Percentiles rank a stretch among this genome's conserved stretches.
phyloP scores from a whole-genome alignment of 2,113 vertebrate species.

The Trachemys scripta region DNA sequence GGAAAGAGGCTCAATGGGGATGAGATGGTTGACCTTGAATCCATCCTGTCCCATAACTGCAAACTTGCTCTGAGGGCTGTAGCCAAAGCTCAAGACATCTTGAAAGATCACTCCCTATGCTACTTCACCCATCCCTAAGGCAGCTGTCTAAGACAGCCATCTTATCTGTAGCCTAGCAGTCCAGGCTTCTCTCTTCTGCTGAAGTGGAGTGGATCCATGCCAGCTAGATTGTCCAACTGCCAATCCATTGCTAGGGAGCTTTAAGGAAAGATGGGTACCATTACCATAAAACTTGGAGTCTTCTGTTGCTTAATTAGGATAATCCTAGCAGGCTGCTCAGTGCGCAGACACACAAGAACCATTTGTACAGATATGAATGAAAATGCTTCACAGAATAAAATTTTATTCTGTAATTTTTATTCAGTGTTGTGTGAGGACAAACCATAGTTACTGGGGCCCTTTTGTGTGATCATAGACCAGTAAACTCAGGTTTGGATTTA shows the following conservation, averaged over 20 bases:
- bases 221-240: rapidly evolving
- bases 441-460: background rate
- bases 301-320: rapidly evolving
- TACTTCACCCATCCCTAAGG: background rate
- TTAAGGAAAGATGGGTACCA: rapidly evolving
- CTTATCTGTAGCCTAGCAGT: background rate
- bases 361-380: background rate
- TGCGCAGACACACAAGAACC: background rate
- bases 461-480: background rate
- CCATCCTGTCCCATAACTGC: background rate
- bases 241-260: background rate
- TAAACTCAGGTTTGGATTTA: background rate
- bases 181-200: background rate
- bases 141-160: background rate
- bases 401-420: background rate
- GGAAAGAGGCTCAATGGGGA: background rate
- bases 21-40: background rate
- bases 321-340: rapidly evolving
- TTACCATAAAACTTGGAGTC: background rate
- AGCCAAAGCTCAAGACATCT: background rate
- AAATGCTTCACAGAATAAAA: background rate
- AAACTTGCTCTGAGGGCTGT: background rate
- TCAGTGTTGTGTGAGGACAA: background rate
- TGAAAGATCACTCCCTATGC: background rate
- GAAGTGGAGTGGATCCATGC: rapidly evolving